A percentile compares a stretch with the other conserved stretches of the same genome.
These are phyloP conservation scores for Tenodera sinensis DNA, from an alignment of 2,888 invertebrate genomes.

Conservation along the genomic window DNA sequence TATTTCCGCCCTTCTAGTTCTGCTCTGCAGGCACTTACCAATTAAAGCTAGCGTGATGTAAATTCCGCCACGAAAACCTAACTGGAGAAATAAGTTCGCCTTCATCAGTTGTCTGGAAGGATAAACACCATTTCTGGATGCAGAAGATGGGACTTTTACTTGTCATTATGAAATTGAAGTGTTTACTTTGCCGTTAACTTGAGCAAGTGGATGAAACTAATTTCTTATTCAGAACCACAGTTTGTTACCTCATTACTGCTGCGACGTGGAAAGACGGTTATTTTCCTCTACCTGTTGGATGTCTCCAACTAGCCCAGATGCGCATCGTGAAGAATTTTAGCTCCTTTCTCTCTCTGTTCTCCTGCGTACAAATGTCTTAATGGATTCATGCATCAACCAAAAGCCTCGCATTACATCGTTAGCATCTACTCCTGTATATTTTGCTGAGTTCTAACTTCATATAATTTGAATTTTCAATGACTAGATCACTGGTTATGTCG, in stretches of 20 bases:
- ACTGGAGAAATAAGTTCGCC: neutral
- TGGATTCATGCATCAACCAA: too few relatives aligned
- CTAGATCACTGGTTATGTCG: too few relatives aligned
- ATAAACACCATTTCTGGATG: neutral
- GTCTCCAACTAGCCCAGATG: too few relatives aligned
- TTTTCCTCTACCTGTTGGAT: neutral
- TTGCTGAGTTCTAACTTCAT: too few relatives aligned
- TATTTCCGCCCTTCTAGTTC: neutral
- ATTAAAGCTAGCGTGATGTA: neutral
- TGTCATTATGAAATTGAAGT: neutral
- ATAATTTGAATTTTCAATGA: too few relatives aligned
- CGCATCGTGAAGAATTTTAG: too few relatives aligned
- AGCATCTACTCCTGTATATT: too few relatives aligned
- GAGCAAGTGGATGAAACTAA: neutral
- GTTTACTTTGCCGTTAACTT: neutral
- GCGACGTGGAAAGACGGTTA: neutral
- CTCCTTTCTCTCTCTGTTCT: too few relatives aligned
- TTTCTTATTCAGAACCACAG: neutral
- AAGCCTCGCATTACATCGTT: too few relatives aligned
- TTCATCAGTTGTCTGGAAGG: neutral
- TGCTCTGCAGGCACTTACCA: neutral
- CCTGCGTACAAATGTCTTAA: too few relatives aligned
- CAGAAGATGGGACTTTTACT: neutral
- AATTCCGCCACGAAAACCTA: neutral
- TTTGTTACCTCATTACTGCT: neutral